phyloP scores from a whole-genome alignment of 2,113 vertebrate genomes.

The Ageneiosus marmoratus region DNA sequence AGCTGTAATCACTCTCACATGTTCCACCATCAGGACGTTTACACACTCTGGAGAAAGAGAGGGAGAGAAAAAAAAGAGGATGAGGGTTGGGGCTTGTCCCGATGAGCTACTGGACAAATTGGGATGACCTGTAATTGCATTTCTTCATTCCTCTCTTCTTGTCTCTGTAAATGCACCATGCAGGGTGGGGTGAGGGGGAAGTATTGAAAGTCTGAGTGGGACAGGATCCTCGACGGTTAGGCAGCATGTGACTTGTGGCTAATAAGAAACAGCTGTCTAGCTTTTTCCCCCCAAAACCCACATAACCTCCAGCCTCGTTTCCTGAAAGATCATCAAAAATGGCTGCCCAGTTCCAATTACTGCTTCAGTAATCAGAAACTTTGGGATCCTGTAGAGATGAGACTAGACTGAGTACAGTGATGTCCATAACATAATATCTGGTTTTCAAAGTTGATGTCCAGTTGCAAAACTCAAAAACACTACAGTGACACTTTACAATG shows the following conservation, averaged over 20 bases:
- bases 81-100: constrained; percentile 33
- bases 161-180: constrained; percentile 38
- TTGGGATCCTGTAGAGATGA: not conserved
- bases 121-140: constrained; percentile 69
- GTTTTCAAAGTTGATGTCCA: not conserved
- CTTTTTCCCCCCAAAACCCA: constrained; percentile 18
- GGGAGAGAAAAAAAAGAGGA: constrained; percentile 49
- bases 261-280: constrained; percentile 75
- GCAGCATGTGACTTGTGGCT: constrained; percentile 59
- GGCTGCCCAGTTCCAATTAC: constrained; percentile 24
- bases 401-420: not conserved
- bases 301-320: constrained; percentile 40
- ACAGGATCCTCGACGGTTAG: constrained; percentile 42
- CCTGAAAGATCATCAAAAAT: constrained; percentile 32
- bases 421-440: not conserved
- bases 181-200: not conserved
- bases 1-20: constrained; percentile 75
- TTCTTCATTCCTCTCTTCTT: constrained; percentile 56
- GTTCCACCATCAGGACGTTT: constrained; percentile 50
- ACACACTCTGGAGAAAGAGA: not conserved
- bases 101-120: constrained; percentile 68
- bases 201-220: constrained; percentile 8
- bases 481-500: not conserved
- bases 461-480: not conserved
- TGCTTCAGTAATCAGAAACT: constrained; percentile 6